Conservation (phyloP, 1,140 invertebrate species). For the Himalopsyche phryganea region DNA sequence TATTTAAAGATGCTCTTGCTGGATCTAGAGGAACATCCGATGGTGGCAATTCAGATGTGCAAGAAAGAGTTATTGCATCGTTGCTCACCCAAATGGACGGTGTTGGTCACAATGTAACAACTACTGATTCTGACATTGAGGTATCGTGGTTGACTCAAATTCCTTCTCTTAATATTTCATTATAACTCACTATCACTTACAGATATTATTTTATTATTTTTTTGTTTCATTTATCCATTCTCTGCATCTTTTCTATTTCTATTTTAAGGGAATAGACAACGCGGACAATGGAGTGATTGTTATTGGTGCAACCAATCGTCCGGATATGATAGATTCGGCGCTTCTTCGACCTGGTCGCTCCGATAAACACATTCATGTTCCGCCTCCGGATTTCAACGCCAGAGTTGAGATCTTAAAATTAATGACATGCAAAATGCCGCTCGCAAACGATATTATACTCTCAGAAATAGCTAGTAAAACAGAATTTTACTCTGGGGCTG, state of each 20-base stretch:
- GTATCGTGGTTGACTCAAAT: too few relatives aligned
- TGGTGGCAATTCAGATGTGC: conserved; percentile 49
- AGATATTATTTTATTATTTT: too few relatives aligned
- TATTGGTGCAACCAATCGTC: conserved; percentile 75
- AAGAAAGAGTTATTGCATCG: conserved; percentile 62
- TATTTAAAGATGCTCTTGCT: conserved; percentile 66
- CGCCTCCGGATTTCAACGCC: conserved; percentile 62
- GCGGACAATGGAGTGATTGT: conserved; percentile 54
- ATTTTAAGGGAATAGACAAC: conserved; percentile 15
- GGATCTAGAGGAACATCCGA: conserved; percentile 45
- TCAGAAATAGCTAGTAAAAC: conserved; percentile 58
- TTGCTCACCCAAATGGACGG: conserved; percentile 71
- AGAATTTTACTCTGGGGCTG: conserved; percentile 72
- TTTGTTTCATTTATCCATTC: too few relatives aligned
- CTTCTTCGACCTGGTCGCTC: conserved; percentile 72
- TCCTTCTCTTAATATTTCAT: too few relatives aligned
- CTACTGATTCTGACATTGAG: conserved; percentile 14
- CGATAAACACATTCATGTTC: conserved; percentile 72
- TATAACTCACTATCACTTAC: too few relatives aligned
- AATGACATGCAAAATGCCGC: conserved; percentile 59
- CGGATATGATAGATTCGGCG: conserved; percentile 75
- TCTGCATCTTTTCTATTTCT: too few relatives aligned
- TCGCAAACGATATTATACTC: conserved; percentile 58
- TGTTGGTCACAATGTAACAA: conserved; percentile 41
- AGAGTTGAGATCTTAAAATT: conserved; percentile 61